phyloP scores from a whole-genome alignment of 2,888 invertebrate genomes.

The Ormyrus pomaceus region DNA sequence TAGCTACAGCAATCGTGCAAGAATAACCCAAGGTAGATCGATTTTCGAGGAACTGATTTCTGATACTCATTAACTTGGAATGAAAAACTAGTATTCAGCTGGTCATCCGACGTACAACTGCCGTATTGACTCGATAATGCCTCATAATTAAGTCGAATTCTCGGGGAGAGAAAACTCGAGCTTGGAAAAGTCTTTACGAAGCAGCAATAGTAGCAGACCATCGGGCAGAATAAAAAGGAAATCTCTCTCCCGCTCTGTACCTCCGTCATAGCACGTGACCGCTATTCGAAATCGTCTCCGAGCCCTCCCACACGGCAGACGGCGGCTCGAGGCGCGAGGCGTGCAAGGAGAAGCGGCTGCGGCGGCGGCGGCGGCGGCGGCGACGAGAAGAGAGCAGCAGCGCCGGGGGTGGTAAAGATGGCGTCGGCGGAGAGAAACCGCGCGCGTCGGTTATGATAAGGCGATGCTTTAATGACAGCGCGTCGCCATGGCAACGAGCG shows the following conservation, averaged over 20 bases:
- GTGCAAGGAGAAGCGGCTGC: slow-evolving; percentile 51
- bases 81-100: no score
- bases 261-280: slow-evolving; percentile 62
- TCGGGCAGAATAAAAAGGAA: slow-evolving; percentile 63
- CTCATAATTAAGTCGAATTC: slow-evolving; percentile 43
- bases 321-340: background rate
- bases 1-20: no score
- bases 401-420: slow-evolving; percentile 72
- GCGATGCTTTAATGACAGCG: slow-evolving; percentile 76
- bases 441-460: slow-evolving; percentile 76
- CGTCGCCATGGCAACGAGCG: slow-evolving; percentile 68
- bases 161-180: background rate
- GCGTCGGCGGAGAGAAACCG: slow-evolving; percentile 68
- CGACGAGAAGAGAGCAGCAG: slow-evolving; percentile 58
- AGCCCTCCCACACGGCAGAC: slow-evolving; percentile 14
- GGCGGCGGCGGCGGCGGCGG: slow-evolving; percentile 58
- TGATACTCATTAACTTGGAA: no score
- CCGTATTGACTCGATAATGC: background rate
- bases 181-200: slow-evolving; percentile 13
- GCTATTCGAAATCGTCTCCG: slow-evolving; percentile 58
- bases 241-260: slow-evolving; percentile 55
- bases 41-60: no score
- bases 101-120: no score
- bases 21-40: no score
- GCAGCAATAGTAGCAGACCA: slow-evolving; percentile 11